Base-by-base conservation (phyloP, 37 sponge, comb jelly and placozoan species). In the Halichondria panicea region DNA sequence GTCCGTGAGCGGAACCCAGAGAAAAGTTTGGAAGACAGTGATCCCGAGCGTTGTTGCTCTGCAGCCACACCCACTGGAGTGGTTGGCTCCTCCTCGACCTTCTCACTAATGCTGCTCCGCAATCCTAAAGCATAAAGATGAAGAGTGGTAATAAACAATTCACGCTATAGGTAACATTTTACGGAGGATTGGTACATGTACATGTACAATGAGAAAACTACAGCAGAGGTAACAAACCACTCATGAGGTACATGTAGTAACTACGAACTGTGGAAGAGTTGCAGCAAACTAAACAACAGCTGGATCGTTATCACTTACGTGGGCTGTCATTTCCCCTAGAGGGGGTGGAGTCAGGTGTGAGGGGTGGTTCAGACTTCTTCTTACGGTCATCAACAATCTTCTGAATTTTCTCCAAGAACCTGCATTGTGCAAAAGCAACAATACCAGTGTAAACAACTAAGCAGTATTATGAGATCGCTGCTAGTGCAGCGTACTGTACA, bases 11-110 rank as follows among this genome's bases (percentile, higher is more conserved):
- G 46, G 52, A 84, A 76, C 11, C 85, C 71, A 37, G 80, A 63
- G 31, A 79, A 30, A 18, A 86, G 66, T 62, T 78, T 86, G 18
- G 70, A 53, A 0, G 54, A 50, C 41, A 86, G 12, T 39, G 76
- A 75, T 22, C 42, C 76, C n/a, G 63, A 50, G 56, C 56, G 56
- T 55, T 55, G n/a, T n/a, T n/a, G n/a, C n/a, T n/a, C n/a, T n/a
- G n/a, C n/a, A n/a, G n/a, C n/a, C n/a, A n/a, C n/a, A n/a, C n/a
- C n/a, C n/a, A n/a, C n/a, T n/a, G n/a, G n/a, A n/a, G n/a, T n/a
- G n/a, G n/a, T 30, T 15, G 59, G 59, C 7, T 58, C 11, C 59
- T 58, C 25, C 52, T 48, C 52, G 28, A 28, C 25, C 28, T 58
- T 58, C 59, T 58, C 25, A 15, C 13, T n/a, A n/a, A n/a, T n/a